Base-by-base conservation (phyloP, 2,888 invertebrate species). In the Crepidodera aurea region DNA sequence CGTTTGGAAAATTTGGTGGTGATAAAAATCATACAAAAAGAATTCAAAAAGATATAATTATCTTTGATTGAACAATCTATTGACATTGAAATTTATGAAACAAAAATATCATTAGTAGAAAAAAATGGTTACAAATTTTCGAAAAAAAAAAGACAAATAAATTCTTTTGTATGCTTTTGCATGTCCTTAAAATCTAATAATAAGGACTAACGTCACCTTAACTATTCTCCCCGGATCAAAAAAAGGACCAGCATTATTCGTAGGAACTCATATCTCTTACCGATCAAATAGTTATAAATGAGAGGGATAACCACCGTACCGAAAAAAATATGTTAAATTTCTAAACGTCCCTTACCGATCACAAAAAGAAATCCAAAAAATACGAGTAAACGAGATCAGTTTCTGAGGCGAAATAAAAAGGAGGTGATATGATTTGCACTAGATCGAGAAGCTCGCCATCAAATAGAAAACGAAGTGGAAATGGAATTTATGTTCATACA, bases 401-500 rank as follows among this genome's bases (percentile, higher is more conserved):
- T 37, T 37, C 10, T 37, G 10, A 13, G 37, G 4, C 22, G 22
- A 12, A 19, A 44, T 44, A 12, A 44, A 44, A 44, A 44, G 22
- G 22, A 44, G 44, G 44, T 44, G 44, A 44, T 44, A 22, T n/a
- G 44, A 44, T 25, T 44, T 19, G 5, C 44, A 44, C 44, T 25
- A 44, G n/a, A 44, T 44, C 12, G 22, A 13, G 22, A 44, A 19
- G 44, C 22, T 44, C 22, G 44, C 5, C 22, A 22, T 44, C 19
- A 44, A 44, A 44, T 44, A 44, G 19, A 44, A 44, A 42, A 42
- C 42, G 42, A 42, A 42, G 12, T 12, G 22, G 44, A 44, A 44
- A 44, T 44, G 25, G 16, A 44, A 44, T 44, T 44, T 19, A 44
- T 44, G 44, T 44, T 44, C 44, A 44, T 44, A 44, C 44, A 44